Evolutionary conservation across 2,888 invertebrate genomes (phyloP).

Genomic region (Euproctis similis): DNA sequence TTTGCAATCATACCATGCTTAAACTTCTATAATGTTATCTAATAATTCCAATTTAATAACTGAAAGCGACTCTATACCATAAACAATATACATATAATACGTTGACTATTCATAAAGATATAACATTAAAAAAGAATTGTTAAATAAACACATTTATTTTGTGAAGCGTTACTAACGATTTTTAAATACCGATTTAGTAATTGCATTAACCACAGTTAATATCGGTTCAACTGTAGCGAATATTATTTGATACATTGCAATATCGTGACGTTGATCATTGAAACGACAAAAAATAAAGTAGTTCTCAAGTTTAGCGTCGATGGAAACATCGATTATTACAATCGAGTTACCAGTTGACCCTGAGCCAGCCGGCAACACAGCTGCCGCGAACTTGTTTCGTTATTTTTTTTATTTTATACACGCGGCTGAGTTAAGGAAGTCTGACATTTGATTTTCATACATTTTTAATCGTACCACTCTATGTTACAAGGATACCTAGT

Average conservation of each 20-base stretch:
- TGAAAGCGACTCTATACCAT: no score
- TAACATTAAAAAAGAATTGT: constrained; percentile 5
- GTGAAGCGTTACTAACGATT: constrained; percentile 18
- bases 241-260: constrained; percentile 37
- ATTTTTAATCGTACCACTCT: constrained; percentile 23
- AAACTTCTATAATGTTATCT: constrained; percentile 18
- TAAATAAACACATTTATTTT: constrained; percentile 10
- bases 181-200: constrained; percentile 25
- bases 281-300: constrained; percentile 50
- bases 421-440: constrained; percentile 30
- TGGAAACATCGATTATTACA: constrained; percentile 41
- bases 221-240: constrained; percentile 35
- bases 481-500: constrained; percentile 15
- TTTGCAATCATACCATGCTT: constrained; percentile 45
- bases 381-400: constrained; percentile 45
- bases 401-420: constrained; percentile 32
- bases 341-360: constrained; percentile 59
- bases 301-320: constrained; percentile 34
- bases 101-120: neutral
- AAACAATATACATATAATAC: no score
- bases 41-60: no score
- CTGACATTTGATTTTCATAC: constrained; percentile 17
- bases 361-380: constrained; percentile 52
- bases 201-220: constrained; percentile 36
- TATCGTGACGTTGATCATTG: constrained; percentile 43